Conservation (phyloP, 2,888 invertebrate genomes). For the Heliconius ismenius region DNA sequence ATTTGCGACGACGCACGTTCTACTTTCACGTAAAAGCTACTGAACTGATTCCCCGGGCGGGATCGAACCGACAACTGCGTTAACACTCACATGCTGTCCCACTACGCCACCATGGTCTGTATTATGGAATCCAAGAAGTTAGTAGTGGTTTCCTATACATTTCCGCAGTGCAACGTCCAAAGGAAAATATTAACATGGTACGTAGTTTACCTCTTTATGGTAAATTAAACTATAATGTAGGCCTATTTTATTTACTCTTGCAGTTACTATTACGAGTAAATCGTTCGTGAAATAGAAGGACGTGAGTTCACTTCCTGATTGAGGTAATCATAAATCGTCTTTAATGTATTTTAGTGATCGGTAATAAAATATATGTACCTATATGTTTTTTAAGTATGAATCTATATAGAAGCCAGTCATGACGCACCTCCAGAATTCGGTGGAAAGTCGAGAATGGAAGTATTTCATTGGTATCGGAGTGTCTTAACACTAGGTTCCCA, state of each 20-base stretch:
- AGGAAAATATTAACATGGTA: background rate
- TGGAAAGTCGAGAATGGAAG: too few relatives aligned
- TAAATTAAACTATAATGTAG: slow-evolving; percentile 17
- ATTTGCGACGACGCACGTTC: too few relatives aligned
- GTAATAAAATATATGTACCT: too few relatives aligned
- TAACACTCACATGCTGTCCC: too few relatives aligned
- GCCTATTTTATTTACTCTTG: slow-evolving; percentile 4
- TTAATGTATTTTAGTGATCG: background rate
- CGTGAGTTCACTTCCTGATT: slow-evolving; percentile 3
- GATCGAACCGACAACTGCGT: too few relatives aligned
- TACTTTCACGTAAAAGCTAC: too few relatives aligned
- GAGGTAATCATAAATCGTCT: background rate
- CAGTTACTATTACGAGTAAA: background rate
- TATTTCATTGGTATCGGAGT: too few relatives aligned
- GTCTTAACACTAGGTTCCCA: too few relatives aligned
- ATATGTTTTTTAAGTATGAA: too few relatives aligned
- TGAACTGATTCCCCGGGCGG: too few relatives aligned
- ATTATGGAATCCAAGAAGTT: too few relatives aligned
- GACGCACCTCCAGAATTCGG: background rate
- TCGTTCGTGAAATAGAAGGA: slow-evolving; percentile 8
- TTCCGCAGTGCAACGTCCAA: background rate
- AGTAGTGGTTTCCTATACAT: background rate
- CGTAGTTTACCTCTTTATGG: slow-evolving; percentile 15
- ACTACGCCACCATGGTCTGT: too few relatives aligned
- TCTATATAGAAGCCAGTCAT: background rate